phyloP scores from a whole-genome alignment of 2,113 vertebrate genomes.

The Geothlypis trichas region DNA sequence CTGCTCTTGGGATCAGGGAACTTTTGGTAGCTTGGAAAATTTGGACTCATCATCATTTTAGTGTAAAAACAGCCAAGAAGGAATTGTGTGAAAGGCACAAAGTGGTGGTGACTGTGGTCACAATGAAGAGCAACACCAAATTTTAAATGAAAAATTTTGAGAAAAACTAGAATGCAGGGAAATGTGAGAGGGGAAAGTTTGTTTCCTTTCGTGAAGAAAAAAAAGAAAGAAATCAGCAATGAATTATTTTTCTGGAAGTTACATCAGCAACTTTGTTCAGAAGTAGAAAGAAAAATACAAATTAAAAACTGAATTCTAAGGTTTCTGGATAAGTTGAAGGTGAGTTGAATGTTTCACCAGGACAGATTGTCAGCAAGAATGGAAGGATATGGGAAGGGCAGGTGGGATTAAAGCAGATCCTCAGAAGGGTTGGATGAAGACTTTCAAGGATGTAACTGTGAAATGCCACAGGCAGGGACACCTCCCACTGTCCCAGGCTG shows the following conservation, averaged over 20 bases:
- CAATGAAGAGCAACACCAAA: neutral
- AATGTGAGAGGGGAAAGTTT: neutral
- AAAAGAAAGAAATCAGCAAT: neutral
- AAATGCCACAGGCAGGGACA: neutral
- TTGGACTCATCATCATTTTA: neutral
- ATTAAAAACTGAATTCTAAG: neutral
- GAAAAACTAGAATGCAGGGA: neutral
- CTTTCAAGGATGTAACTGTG: neutral
- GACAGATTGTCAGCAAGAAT: neutral
- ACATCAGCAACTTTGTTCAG: neutral
- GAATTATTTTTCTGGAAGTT: neutral
- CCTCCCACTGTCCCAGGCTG: neutral
- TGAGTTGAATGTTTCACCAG: neutral
- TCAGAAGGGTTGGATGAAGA: neutral
- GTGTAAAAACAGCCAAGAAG: neutral
- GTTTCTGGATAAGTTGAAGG: neutral
- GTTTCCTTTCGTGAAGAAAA: neutral
- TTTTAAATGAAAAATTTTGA: neutral
- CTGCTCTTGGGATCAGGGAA: neutral
- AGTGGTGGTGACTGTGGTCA: neutral
- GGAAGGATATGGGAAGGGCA: neutral
- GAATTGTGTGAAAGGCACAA: neutral
- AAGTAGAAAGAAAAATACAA: neutral
- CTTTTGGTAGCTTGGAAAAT: neutral
- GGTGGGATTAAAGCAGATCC: neutral